Base-by-base conservation (phyloP, 2,888 invertebrate species). In the Noctuana brunneofusca region DNA sequence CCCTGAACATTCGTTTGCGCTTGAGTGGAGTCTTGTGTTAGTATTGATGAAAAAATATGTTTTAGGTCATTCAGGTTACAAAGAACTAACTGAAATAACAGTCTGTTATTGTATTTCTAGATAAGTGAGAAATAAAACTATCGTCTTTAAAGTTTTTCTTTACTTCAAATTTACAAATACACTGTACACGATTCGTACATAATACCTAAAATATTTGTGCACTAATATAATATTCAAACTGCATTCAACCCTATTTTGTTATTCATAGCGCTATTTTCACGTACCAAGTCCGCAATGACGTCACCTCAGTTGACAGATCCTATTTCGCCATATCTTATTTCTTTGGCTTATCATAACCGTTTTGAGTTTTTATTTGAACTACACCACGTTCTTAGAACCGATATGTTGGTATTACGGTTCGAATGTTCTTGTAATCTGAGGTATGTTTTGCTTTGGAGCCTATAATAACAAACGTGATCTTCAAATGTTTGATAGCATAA, bases 291-390 rank as follows among this genome's bases (percentile, higher is more conserved):
- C 18, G 8, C 12, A n/a, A 8, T 41, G 50, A 22, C 32, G 38
- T 32, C 32, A 6, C 20, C 3, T 32, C 20, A 22, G 63, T 63
- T 66, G 62, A 64, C 64, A 66, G 52, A 65, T 66, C 35, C 59
- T 38, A 74, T 80, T 74, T 78, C 75, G 73, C 75, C 43, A 18
- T 83, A 83, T 83, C 77, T 69, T 69, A 72, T 81, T 77, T 79
- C 81, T 74, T 72, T 57, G 22, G 41, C 63, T 71, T 67, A 74
- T 74, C 75, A 80, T 80, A 57, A 20, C 22, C 55, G 56, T 55
- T 59, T 63, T 63, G 49, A 46, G 54, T 54, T 66, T 64, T 68
- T 65, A 66, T 68, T 64, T 64, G 55, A 65, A 35, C 63, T 65
- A 43, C 38, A 64, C 54, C 6, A 32, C 38, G 58, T 66, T 68